These are phyloP conservation scores for Oenanthe oenanthe DNA, from an alignment of 2,113 vertebrate genomes.

Conservation along the genomic window DNA sequence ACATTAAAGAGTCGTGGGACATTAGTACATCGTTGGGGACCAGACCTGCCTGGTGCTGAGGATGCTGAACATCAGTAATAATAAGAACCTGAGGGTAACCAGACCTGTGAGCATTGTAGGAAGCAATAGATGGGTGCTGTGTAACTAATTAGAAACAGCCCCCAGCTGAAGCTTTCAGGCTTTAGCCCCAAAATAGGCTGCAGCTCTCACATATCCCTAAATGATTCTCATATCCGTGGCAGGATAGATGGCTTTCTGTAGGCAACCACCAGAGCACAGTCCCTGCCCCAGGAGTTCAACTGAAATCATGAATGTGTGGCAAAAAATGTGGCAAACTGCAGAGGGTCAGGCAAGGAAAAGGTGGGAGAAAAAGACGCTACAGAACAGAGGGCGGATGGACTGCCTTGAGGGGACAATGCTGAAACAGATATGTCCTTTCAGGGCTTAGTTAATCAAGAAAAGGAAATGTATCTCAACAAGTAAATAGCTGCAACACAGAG, in stretches of 20 bases:
- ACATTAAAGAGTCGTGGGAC: background rate
- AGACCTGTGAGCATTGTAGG: background rate
- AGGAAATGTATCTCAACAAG: slow-evolving; percentile 47
- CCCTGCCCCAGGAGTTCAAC: background rate
- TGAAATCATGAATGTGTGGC: background rate
- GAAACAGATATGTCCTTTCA: slow-evolving; percentile 40
- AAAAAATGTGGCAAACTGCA: background rate
- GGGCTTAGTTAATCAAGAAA: slow-evolving; percentile 40
- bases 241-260: background rate
- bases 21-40: fast-evolving
- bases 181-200: background rate
- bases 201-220: background rate
- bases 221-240: background rate
- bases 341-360: background rate
- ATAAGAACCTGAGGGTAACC: background rate
- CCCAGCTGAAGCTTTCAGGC: background rate
- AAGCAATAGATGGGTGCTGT: background rate
- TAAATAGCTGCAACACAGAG: slow-evolving; percentile 18
- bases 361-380: background rate
- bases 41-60: background rate
- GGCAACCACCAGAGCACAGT: background rate
- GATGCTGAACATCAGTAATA: background rate
- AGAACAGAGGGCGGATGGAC: background rate
- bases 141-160: background rate
- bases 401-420: slow-evolving; percentile 48